Evolutionary conservation across 2,113 vertebrate genomes (phyloP).

Genomic region (Oceanites oceanicus): DNA sequence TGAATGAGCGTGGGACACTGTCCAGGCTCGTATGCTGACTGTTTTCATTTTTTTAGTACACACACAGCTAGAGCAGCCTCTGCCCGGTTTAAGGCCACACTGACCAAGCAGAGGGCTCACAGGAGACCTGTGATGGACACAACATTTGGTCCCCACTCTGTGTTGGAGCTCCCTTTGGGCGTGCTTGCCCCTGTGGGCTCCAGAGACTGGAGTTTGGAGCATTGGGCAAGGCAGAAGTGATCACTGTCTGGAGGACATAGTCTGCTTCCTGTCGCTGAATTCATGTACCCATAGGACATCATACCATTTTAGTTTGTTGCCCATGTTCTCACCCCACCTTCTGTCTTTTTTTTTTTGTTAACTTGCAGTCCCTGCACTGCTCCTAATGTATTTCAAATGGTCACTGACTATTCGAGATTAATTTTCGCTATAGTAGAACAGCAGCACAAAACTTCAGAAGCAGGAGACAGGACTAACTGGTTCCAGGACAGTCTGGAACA

Average conservation of each 20-base stretch:
- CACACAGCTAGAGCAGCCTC: background rate
- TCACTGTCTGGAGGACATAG: background rate
- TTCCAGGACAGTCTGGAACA: background rate
- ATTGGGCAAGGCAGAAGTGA: no score
- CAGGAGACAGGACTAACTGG: background rate
- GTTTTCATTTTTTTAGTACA: background rate
- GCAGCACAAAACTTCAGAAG: background rate
- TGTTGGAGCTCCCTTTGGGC: background rate
- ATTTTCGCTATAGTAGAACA: background rate
- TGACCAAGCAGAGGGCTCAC: background rate
- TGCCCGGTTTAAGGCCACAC: background rate
- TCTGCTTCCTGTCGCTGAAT: background rate
- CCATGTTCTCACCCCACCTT: background rate
- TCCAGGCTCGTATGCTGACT: background rate
- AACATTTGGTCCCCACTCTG: accelerated
- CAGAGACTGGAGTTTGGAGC: background rate
- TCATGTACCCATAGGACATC: background rate
- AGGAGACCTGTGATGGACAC: background rate
- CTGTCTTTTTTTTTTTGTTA: background rate
- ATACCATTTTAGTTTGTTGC: background rate
- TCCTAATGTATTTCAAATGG: background rate
- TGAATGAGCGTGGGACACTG: background rate
- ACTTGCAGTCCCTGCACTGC: background rate
- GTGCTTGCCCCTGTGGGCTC: accelerated
- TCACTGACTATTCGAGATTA: background rate